These are phyloP conservation scores for Myiothlypis chrysogaster DNA, from an alignment of 2,797 vertebrate genomes.

Conservation along the genomic window DNA sequence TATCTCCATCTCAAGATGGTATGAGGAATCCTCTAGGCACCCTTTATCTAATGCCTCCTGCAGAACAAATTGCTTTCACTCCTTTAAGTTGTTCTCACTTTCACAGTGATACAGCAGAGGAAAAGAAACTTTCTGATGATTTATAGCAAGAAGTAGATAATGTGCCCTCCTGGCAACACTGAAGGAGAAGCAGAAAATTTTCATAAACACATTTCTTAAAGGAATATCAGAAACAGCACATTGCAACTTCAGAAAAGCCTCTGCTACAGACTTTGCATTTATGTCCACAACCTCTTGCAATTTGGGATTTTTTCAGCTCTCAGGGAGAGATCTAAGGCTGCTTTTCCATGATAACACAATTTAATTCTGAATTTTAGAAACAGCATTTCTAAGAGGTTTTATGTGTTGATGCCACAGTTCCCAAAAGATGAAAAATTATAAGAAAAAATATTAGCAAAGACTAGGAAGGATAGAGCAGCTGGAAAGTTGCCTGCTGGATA, in stretches of 20 bases:
- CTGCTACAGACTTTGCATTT: not conserved
- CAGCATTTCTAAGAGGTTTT: not conserved
- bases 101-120: not conserved
- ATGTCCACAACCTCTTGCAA: not conserved
- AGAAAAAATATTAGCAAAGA: not conserved
- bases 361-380: not conserved
- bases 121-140: slow-evolving; percentile 10
- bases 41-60: slow-evolving; percentile 15
- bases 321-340: not conserved
- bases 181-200: not conserved
- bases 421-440: not conserved
- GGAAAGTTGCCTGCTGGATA: not conserved
- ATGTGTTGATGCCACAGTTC: not conserved
- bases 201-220: not conserved
- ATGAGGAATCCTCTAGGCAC: slow-evolving; percentile 17
- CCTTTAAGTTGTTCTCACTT: slow-evolving; percentile 33
- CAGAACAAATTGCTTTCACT: slow-evolving; percentile 27
- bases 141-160: slow-evolving; percentile 25
- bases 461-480: not conserved
- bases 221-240: not conserved
- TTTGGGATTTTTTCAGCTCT: not conserved
- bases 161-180: not conserved
- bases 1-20: not conserved
- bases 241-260: not conserved
- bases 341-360: not conserved